Conservation (phyloP, 2,113 vertebrate species). For the Semnornis frantzii region DNA sequence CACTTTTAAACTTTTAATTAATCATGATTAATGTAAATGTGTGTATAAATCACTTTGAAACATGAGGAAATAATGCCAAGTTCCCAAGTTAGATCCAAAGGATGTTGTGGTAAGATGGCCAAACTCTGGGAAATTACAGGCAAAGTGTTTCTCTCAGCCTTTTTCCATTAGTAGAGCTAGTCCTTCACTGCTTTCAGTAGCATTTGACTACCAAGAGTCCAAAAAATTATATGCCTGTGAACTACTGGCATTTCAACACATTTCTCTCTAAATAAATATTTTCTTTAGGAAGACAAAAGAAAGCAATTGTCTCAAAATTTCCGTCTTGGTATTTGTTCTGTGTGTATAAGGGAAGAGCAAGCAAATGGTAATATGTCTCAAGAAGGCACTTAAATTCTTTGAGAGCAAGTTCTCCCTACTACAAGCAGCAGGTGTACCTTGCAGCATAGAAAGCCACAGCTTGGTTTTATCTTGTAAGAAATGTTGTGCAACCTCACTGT, state of each 20-base stretch:
- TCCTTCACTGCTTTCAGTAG: background rate
- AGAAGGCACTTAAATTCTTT: background rate
- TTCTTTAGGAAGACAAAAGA: background rate
- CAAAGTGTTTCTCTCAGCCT: background rate
- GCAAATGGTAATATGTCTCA: background rate
- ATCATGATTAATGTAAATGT: background rate
- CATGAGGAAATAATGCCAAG: background rate
- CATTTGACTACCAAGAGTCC: background rate
- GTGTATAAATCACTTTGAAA: background rate
- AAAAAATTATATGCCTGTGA: background rate
- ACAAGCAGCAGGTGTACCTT: background rate
- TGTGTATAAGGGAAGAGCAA: background rate
- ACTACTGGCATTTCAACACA: background rate
- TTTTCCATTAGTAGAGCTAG: background rate
- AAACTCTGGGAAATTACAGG: background rate
- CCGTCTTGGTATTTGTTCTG: background rate
- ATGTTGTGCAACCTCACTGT: background rate
- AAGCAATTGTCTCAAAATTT: background rate
- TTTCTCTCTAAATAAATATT: conserved; percentile 11
- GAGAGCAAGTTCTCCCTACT: background rate
- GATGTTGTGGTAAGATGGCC: background rate
- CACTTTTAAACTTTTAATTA: background rate
- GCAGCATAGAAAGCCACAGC: background rate
- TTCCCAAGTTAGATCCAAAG: background rate
- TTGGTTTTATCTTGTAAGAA: background rate